Evolutionary conservation across 2,797 vertebrate species (phyloP).

Genomic region (Dromococcyx pavoninus): DNA sequence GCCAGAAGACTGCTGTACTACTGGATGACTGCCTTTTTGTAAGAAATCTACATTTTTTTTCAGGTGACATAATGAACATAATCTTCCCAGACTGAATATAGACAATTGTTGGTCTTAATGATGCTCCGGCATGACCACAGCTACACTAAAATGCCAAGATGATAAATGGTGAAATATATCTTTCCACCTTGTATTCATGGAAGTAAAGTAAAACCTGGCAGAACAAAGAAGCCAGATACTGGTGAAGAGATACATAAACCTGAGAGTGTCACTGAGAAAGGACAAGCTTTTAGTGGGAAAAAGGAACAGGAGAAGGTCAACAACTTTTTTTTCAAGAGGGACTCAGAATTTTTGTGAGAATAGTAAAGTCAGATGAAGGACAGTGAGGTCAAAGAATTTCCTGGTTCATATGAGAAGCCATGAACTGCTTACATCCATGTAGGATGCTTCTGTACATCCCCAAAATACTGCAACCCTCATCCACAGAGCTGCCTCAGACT

Average conservation of each 20-base stretch:
- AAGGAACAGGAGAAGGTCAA: not conserved
- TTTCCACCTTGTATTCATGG: not conserved
- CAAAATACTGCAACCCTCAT: not conserved
- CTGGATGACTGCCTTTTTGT: not conserved
- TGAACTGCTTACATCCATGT: too few species aligned
- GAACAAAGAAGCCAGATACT: not conserved
- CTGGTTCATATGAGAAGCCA: not conserved
- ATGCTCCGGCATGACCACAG: not conserved
- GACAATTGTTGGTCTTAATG: not conserved
- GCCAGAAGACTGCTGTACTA: not conserved
- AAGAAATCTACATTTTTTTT: not conserved
- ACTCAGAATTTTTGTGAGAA: not conserved
- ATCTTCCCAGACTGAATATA: not conserved
- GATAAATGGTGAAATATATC: not conserved
- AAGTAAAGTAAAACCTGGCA: not conserved
- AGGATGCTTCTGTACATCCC: not conserved
- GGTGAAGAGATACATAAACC: not conserved
- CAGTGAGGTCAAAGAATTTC: not conserved
- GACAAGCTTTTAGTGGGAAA: not conserved
- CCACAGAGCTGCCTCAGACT: not conserved
- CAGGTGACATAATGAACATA: not conserved
- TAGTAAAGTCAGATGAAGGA: not conserved
- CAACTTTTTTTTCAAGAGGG: not conserved
- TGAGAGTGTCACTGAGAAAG: not conserved
- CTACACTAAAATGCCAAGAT: not conserved